phyloP scores from a whole-genome alignment of 2,888 invertebrate species.

The Rotaria socialis region DNA sequence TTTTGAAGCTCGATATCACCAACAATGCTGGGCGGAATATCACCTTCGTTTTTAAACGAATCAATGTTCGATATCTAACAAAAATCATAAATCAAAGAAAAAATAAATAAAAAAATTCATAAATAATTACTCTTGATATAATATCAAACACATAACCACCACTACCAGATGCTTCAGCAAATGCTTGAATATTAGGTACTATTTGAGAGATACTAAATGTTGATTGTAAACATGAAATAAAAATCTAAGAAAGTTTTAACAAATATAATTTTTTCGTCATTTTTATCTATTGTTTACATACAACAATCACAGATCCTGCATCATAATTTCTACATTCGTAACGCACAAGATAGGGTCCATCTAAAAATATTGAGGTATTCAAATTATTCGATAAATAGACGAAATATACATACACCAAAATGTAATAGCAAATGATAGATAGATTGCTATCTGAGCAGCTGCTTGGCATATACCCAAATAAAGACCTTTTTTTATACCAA shows the following conservation, averaged over 20 bases:
- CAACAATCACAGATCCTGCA: constrained; percentile 20
- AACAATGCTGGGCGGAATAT: background rate
- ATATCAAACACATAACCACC: constrained; percentile 13
- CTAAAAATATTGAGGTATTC: background rate
- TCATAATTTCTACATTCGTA: background rate
- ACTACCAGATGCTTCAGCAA: constrained; percentile 35
- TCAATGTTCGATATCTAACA: constrained; percentile 55
- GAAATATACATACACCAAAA: constrained; percentile 3
- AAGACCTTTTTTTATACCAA: constrained; percentile 36
- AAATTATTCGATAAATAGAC: too few species aligned
- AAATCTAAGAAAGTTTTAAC: background rate
- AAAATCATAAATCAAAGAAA: background rate
- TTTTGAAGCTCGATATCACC: constrained; percentile 56
- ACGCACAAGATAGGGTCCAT: constrained; percentile 24
- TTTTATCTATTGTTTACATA: background rate
- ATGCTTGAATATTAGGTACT: constrained; percentile 27
- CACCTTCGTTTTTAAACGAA: constrained; percentile 40
- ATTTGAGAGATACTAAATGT: constrained; percentile 31
- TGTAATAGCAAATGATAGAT: background rate
- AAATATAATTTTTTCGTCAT: background rate
- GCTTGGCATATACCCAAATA: constrained; percentile 25
- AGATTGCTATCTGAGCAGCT: background rate
- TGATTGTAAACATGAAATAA: constrained; percentile 31
- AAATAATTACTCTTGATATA: background rate
- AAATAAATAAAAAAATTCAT: background rate